Conservation (phyloP, 1,140 invertebrate species). For the Harpegnathos saltator region DNA sequence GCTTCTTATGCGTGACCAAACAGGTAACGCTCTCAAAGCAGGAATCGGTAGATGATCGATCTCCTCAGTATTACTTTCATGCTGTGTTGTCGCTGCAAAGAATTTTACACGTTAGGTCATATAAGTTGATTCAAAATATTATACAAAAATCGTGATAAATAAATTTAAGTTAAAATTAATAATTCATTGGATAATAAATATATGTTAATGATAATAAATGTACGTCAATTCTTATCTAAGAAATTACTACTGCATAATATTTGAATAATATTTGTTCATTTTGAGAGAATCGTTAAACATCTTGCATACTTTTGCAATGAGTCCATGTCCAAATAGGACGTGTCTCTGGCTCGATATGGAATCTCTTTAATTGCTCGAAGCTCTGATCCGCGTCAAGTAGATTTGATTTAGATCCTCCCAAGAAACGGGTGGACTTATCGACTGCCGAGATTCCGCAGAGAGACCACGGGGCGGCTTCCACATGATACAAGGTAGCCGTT, state of each 20-base stretch:
- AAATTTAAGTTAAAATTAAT: no score
- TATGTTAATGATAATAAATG: no score
- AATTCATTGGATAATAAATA: no score
- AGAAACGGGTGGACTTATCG: conserved; percentile 87
- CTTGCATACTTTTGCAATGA: conserved; percentile 79
- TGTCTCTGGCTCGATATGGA: conserved; percentile 77
- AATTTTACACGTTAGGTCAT: conserved; percentile 1
- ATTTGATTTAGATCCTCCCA: conserved; percentile 80
- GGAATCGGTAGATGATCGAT: conserved; percentile 82
- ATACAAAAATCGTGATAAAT: background rate
- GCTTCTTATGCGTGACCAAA: conserved; percentile 63
- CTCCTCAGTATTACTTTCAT: conserved; percentile 72
- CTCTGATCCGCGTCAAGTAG: conserved; percentile 77
- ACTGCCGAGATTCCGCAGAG: conserved; percentile 88
- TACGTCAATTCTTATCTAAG: no score
- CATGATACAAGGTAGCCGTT: conserved; percentile 82
- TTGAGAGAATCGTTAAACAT: background rate
- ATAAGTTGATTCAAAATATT: background rate
- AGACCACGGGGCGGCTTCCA: conserved; percentile 86
- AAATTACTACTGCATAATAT: no score
- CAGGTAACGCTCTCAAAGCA: conserved; percentile 66
- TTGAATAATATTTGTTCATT: no score
- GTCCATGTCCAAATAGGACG: conserved; percentile 74
- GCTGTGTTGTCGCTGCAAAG: conserved; percentile 52
- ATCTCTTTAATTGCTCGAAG: conserved; percentile 80